Evolutionary conservation across 1,140 invertebrate species (phyloP), one percentile per base, ranked within the genome.

Genomic region (Microplitis mediator): DNA sequence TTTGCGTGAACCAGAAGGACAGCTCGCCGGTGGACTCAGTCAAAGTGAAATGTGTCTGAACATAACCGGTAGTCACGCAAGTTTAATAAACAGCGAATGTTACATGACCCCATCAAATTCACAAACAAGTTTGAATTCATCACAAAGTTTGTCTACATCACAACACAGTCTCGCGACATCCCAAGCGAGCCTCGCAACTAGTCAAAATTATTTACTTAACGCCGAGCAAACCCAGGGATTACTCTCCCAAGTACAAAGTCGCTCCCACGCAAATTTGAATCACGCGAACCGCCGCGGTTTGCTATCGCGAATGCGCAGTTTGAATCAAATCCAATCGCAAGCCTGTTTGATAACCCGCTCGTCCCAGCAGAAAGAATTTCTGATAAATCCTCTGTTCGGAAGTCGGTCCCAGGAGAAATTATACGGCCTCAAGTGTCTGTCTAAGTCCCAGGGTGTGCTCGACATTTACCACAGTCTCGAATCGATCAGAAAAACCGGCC

Each of bases 361-460:
- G 68, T 60, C 65, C 31, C 45, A 13, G 70, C 75, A 51, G 75
- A 78, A 72, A 72, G 72, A 71, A 13, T 45, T 45, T 6, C 14
- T 79, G 13, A 71, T 79, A 8, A 80, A 75, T 75, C 79, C 81
- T 0, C 65, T 81, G 36, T 77, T 77, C 61, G 81, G 74, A 39
- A 78, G 63, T 73, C 80, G 85, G 11, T 90, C 89, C 0, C 80
- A 85, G 32, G 89, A 90, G 69, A 89, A 90, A 60, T 77, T 90
- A 0, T 89, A 89, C 35, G 88, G 88, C 0, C 76, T 90, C 0
- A 86, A 85, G 60, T 86, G 85, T 73, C 76, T 90, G 32, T 90
- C 89, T 0, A 89, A 88, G 73, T 90, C 89, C 0, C 89, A 90
- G 39, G 89, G 89, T 58, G 88, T 89, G 23, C 71, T 90, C 64